phyloP scores from a whole-genome alignment of 2,888 invertebrate species.

The Chymomyza caudatula region DNA sequence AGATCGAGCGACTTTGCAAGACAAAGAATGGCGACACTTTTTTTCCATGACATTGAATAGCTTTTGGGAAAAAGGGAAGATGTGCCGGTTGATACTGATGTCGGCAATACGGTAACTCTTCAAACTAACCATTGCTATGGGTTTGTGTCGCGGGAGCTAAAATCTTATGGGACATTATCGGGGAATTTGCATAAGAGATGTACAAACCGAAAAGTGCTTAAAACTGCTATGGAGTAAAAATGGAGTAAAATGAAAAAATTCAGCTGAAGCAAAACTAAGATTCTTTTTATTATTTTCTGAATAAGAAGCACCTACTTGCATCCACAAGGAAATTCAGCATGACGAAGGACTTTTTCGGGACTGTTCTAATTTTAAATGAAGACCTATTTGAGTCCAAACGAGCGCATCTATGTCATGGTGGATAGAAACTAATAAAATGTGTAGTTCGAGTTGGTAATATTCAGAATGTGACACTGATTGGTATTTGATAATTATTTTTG shows the following conservation, averaged over 20 bases:
- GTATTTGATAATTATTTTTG: too few species aligned
- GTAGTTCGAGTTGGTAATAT: too few species aligned
- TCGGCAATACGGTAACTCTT: slow-evolving; percentile 51
- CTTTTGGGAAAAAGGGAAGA: slow-evolving; percentile 27
- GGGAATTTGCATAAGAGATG: neutral
- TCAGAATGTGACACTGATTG: too few species aligned
- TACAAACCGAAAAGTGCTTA: neutral
- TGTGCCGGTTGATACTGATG: slow-evolving; percentile 17
- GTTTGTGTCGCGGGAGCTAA: neutral
- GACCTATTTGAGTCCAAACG: too few species aligned
- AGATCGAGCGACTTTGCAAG: slow-evolving; percentile 45
- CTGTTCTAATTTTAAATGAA: too few species aligned
- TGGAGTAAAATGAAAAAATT: neutral
- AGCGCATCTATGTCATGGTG: too few species aligned
- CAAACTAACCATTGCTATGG: slow-evolving; percentile 2
- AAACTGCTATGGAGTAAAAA: neutral
- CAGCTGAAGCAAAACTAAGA: too few species aligned
- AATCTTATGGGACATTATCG: neutral
- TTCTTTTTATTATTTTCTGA: too few species aligned
- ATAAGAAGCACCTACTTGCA: too few species aligned
- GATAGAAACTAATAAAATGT: too few species aligned
- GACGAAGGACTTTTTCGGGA: too few species aligned
- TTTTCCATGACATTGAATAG: slow-evolving; percentile 40
- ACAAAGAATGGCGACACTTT: slow-evolving; percentile 62
- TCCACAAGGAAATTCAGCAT: too few species aligned